Evolutionary conservation across 2,113 vertebrate species (phyloP).

Genomic region (Myotis lucifugus): DNA sequence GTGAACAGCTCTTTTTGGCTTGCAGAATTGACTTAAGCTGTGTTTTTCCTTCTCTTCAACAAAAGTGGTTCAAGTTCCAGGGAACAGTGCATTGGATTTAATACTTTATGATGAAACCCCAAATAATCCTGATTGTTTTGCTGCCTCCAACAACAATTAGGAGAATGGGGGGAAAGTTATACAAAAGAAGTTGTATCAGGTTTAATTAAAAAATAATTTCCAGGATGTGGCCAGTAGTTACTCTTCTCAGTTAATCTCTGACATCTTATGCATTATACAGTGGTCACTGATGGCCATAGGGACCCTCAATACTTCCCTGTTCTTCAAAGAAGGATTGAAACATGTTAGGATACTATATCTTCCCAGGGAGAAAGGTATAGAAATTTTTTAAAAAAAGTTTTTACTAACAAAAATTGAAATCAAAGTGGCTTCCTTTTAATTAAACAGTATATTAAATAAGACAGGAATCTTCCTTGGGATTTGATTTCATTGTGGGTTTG

Average conservation of each 20-base stretch:
- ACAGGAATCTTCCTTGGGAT: constrained; percentile 13
- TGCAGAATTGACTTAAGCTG: neutral
- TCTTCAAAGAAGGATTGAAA: constrained; percentile 22
- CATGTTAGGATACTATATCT: neutral
- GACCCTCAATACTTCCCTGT: neutral
- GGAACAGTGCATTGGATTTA: neutral
- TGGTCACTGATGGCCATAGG: neutral
- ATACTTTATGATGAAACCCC: neutral
- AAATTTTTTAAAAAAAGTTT: constrained; percentile 11
- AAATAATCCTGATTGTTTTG: constrained; percentile 32
- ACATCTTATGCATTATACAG: neutral
- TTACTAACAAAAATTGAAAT: constrained; percentile 46
- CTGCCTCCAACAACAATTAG: neutral
- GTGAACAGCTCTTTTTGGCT: neutral
- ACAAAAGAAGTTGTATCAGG: neutral
- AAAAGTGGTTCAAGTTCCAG: neutral
- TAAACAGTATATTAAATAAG: constrained; percentile 38
- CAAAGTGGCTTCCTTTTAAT: constrained; percentile 16
- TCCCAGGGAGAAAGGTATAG: neutral
- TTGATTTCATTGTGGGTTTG: constrained; percentile 26
- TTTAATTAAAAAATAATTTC: constrained; percentile 37
- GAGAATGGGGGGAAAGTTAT: neutral
- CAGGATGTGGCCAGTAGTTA: neutral
- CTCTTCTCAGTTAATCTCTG: neutral
- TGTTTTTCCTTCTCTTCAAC: neutral